Conservation (phyloP, 2,888 invertebrate species). For the Ephialtes manifestator region DNA sequence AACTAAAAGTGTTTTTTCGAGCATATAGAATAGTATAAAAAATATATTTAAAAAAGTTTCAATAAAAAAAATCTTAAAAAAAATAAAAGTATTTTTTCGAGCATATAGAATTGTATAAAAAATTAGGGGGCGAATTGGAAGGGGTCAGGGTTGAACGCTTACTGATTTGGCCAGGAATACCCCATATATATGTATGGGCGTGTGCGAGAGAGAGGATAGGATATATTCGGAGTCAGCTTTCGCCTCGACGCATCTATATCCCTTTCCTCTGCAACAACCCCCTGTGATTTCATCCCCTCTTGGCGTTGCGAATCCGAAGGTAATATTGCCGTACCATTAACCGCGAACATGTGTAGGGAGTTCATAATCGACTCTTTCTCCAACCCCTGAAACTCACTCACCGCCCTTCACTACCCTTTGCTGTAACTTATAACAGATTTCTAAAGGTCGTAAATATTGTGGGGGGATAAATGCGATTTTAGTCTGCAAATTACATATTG, state of each 20-base stretch:
- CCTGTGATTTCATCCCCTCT: conserved; percentile 15
- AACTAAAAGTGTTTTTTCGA: no score
- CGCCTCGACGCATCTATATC: conserved; percentile 43
- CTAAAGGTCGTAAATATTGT: conserved; percentile 29
- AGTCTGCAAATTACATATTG: background rate
- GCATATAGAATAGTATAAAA: no score
- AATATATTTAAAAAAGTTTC: no score
- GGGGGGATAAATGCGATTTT: background rate
- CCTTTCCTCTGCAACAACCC: conserved; percentile 6
- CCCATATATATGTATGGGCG: background rate
- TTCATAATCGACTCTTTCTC: conserved; percentile 65
- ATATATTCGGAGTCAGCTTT: conserved; percentile 54
- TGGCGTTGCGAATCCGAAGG: conserved; percentile 71
- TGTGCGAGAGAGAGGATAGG: background rate
- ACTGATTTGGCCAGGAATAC: no score
- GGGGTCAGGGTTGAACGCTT: no score
- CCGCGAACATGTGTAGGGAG: conserved; percentile 77
- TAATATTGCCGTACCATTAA: conserved; percentile 82
- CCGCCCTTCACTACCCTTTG: conserved; percentile 19
- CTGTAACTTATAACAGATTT: conserved; percentile 55
- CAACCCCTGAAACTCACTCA: conserved; percentile 46
- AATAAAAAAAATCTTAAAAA: no score
- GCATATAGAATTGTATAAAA: no score
- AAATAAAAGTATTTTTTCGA: no score
- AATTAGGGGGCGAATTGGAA: no score